Evolutionary conservation across 2,797 vertebrate genomes (phyloP).

Genomic region (Sebastes oblongus): DNA sequence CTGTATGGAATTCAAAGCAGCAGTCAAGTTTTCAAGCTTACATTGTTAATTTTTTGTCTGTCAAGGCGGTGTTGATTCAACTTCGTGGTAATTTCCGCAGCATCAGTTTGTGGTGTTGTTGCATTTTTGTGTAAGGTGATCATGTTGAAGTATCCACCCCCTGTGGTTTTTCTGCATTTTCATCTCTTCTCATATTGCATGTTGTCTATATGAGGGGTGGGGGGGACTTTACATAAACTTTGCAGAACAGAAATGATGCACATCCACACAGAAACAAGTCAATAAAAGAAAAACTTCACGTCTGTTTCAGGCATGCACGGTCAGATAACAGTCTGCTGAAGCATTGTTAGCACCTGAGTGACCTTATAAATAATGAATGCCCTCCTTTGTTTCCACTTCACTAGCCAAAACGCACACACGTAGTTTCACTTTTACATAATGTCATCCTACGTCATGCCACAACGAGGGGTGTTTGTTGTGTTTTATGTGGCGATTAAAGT

Average conservation of each 20-base stretch:
- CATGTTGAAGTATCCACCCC: not conserved
- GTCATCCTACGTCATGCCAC: constrained; percentile 13
- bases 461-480: constrained; percentile 24
- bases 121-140: not conserved
- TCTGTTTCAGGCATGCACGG: constrained; percentile 28
- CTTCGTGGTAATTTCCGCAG: not conserved
- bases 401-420: constrained; percentile 34
- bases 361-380: constrained; percentile 71
- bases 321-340: constrained; percentile 61
- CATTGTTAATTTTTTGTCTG: not conserved
- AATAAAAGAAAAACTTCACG: constrained; percentile 11
- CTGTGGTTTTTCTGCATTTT: not conserved
- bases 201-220: not conserved
- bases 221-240: not conserved
- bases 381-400: constrained; percentile 64
- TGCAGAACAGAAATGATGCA: not conserved
- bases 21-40: not conserved
- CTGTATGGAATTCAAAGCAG: not conserved
- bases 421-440: constrained; percentile 43
- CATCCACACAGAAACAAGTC: not conserved
- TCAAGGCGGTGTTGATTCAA: not conserved
- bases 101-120: not conserved
- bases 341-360: constrained; percentile 63
- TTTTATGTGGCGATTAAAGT: constrained; percentile 55
- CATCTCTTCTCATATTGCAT: not conserved